Evolutionary conservation across 2,797 vertebrate species (phyloP), one percentile per base, ranked within the genome.

Genomic region (Cossypha niveicapilla): DNA sequence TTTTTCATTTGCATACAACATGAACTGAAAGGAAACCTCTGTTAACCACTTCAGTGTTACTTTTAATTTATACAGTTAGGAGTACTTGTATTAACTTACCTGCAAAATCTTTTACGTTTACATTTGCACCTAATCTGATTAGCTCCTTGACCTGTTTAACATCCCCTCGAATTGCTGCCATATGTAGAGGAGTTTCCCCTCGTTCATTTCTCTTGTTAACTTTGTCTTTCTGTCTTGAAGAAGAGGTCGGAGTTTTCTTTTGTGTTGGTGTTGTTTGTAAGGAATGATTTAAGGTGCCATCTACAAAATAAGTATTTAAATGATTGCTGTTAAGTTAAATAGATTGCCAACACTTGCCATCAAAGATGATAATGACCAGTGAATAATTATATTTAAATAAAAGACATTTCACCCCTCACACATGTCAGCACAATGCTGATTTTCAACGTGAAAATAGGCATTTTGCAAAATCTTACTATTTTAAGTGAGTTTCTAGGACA

Each of bases 61-160:
- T 41, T 71, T 41, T 72, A 15, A 62, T 81, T 73, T 62, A 42
- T 28, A 37, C 35, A 73, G 27, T 18, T 28, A 87, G 42, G n/a
- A 67, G 11, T 92, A 73, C 39, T 48, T 9, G 0, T 19, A 51
- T 27, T 12, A 44, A 91, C 97, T 97, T 97, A 99, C 99, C 99
- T 98, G 99, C 99, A 97, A 99, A 99, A 97, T 99, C 99, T 98
- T 99, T 99, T 90, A 99, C 99, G 34, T 99, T 99, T 92, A 99
- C 99, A 96, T 99, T 99, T 34, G 99, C 99, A 42, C 99, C 99
- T 74, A 99, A 97, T 94, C 98, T 98, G 95, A 99, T 99, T 72
- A 99, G 98, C 88, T 99, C 99, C 96, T 99, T 99, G 89, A 99
- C 99, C 97, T 98, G 99, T 95, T 99, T 99, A 93, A 98, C 98